These are phyloP conservation scores for Paratilapia polleni DNA, from an alignment of 2,113 vertebrate genomes.

Conservation along the genomic window DNA sequence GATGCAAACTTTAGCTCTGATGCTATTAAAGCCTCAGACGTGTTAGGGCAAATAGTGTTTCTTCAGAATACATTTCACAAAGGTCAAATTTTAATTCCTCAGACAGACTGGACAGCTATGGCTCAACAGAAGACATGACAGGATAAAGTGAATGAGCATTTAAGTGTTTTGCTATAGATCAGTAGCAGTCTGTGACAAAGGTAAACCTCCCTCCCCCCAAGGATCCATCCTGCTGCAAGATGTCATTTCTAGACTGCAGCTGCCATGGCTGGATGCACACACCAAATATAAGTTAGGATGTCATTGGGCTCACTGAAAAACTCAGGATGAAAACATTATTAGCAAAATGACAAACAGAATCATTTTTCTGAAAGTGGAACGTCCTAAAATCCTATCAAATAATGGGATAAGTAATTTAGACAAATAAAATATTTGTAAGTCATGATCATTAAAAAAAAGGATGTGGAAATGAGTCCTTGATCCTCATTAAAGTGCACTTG, in stretches of 20 bases:
- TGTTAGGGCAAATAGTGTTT: background rate
- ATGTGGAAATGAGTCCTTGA: background rate
- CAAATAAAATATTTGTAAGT: background rate
- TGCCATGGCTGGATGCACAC: constrained; percentile 5
- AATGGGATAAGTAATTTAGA: background rate
- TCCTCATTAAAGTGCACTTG: background rate
- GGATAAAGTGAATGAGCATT: constrained; percentile 16
- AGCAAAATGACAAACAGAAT: background rate
- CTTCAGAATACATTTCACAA: background rate
- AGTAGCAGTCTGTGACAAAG: constrained; percentile 13
- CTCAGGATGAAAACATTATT: background rate
- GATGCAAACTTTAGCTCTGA: background rate
- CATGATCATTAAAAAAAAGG: background rate
- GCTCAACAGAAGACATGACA: constrained; percentile 4
- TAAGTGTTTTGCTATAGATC: constrained; percentile 19
- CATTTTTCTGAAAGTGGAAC: constrained; percentile 7
- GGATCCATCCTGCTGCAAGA: constrained; percentile 23
- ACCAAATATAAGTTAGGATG: constrained; percentile 35
- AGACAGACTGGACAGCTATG: background rate
- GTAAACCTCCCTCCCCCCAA: constrained; percentile 19
- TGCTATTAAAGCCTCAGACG: background rate
- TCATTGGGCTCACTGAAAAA: constrained; percentile 11
- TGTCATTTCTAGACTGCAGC: constrained; percentile 28
- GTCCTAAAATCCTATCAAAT: background rate
- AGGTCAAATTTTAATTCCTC: constrained; percentile 14